Conservation (phyloP, 2,888 invertebrate species). For the Diarsia mendica region DNA sequence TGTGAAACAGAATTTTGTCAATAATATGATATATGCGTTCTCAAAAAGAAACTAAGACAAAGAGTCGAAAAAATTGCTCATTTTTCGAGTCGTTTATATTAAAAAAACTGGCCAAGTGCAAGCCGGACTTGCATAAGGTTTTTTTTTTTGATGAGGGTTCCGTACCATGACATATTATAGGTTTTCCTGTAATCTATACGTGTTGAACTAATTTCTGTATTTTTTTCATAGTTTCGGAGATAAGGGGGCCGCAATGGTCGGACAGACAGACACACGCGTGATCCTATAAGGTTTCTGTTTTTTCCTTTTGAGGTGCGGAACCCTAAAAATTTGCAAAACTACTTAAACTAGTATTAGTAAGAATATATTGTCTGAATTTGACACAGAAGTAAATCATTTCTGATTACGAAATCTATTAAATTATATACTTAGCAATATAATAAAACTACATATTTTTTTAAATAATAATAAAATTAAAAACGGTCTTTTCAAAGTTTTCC, state of each 20-base stretch:
- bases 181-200: no score
- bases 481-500: slow-evolving; percentile 18
- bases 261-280: no score
- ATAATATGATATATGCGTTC: background rate
- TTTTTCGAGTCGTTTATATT: background rate
- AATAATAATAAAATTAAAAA: slow-evolving; percentile 1
- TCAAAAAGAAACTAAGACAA: background rate
- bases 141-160: no score
- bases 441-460: background rate
- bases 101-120: background rate
- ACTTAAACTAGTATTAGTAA: background rate
- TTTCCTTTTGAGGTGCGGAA: no score
- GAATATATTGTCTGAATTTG: background rate
- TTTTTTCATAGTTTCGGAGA: no score
- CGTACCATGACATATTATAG: no score
- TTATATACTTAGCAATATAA: background rate
- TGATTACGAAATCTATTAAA: background rate
- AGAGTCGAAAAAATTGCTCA: no score
- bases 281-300: no score
- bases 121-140: no score
- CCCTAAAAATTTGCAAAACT: background rate
- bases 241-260: no score
- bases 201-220: no score
- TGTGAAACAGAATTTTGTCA: slow-evolving; percentile 37
- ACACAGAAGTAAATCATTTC: background rate